Evolutionary conservation across 2,888 invertebrate genomes (phyloP).

Genomic region (Lepidocyrtoides sp.): DNA sequence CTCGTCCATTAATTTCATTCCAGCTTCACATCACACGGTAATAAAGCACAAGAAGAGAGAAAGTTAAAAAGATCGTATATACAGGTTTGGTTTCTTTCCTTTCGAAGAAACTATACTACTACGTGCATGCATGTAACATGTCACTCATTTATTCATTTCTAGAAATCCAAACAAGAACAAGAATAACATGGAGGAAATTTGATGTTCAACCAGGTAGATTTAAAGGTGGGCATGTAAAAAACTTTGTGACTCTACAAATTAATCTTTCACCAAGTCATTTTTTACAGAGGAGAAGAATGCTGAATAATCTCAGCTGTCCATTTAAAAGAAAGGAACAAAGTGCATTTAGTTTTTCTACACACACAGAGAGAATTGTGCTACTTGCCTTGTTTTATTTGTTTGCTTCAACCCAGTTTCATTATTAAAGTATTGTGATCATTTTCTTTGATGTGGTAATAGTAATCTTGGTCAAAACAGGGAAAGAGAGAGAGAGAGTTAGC

Average conservation of each 20-base stretch:
- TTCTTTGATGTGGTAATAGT: too few relatives aligned
- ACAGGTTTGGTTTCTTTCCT: not conserved
- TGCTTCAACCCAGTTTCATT: not conserved
- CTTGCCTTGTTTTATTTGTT: not conserved
- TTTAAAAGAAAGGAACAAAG: not conserved
- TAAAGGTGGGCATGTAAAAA: not conserved
- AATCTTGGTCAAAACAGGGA: too few relatives aligned
- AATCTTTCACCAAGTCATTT: constrained; percentile 45
- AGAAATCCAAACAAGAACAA: not conserved
- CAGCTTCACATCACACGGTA: constrained; percentile 12
- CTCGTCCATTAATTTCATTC: constrained; percentile 66
- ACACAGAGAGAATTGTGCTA: not conserved
- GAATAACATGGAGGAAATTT: not conserved
- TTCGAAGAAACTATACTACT: not conserved
- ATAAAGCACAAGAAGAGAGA: not conserved
- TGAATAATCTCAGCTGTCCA: constrained; percentile 32
- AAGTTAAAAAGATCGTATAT: not conserved
- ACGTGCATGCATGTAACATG: constrained; percentile 4
- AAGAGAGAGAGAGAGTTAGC: too few relatives aligned
- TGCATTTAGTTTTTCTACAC: too few relatives aligned
- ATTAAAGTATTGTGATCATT: too few relatives aligned
- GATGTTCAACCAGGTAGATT: not conserved
- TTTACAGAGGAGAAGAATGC: not conserved
- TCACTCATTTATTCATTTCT: constrained; percentile 16
- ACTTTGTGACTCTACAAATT: constrained; percentile 13